Conservation (phyloP, 1,140 invertebrate genomes). For the Drosophila sp. region DNA sequence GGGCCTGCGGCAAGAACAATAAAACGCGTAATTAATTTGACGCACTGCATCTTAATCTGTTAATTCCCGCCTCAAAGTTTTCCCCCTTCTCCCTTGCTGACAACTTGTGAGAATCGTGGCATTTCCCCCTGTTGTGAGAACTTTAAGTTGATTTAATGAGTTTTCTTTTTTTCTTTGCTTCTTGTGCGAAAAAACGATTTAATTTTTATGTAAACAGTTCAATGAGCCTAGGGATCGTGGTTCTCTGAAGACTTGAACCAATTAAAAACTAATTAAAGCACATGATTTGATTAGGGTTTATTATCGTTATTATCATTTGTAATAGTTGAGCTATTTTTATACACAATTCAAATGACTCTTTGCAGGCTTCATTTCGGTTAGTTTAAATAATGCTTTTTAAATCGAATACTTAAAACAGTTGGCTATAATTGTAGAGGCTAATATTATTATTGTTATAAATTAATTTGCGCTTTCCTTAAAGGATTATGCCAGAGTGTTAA, state of each 20-base stretch:
- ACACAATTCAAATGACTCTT: neutral
- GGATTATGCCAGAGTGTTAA: too few species aligned
- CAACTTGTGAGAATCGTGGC: conserved; percentile 49
- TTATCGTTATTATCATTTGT: conserved; percentile 1
- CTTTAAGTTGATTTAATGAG: conserved; percentile 69
- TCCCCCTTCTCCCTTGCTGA: conserved; percentile 24
- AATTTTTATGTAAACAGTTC: conserved; percentile 70
- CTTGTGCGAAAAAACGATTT: conserved; percentile 54
- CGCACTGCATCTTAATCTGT: conserved; percentile 64
- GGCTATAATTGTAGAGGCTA: too few species aligned
- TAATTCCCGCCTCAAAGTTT: conserved; percentile 13
- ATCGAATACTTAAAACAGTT: neutral
- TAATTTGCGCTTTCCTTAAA: too few species aligned
- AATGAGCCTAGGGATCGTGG: conserved; percentile 41
- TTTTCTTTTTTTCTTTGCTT: conserved; percentile 27
- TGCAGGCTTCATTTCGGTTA: neutral
- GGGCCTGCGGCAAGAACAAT: conserved; percentile 43
- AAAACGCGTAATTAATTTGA: conserved; percentile 73
- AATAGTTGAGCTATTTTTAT: conserved; percentile 3
- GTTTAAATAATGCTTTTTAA: neutral
- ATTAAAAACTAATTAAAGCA: conserved; percentile 71
- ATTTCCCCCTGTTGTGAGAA: conserved; percentile 43
- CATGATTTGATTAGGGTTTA: conserved; percentile 53
- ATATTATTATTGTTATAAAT: too few species aligned
- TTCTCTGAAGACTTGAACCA: conserved; percentile 27